Base-by-base conservation (phyloP, 2,113 vertebrate species). In the Calyptommatus sinebrachiatus region DNA sequence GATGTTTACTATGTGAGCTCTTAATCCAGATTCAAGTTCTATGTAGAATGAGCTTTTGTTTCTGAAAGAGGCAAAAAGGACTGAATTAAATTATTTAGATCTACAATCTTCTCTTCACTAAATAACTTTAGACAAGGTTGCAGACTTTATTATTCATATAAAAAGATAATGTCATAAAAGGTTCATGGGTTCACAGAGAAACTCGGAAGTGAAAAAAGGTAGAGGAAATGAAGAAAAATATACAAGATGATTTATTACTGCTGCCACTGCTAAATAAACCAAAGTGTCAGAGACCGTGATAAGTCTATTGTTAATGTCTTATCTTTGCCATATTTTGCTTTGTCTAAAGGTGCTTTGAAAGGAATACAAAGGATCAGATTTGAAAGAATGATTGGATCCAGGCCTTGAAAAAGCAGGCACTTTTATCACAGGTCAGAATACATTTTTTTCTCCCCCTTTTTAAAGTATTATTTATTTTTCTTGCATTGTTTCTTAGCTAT, bases 361-460 rank as follows among this genome's bases (percentile, higher is more conserved):
- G 60, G 71, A 16, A 20, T 48, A 89, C 69, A 70, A 79, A 28
- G 35, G 79, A 83, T 81, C 65, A 83, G 79, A 83, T 61, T 78
- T 83, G 79, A 83, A 78, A 35, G 79, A 50, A 2, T 61, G 77
- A 71, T 79, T 1, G 73, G 66, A 71, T 78, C 65, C 66, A 60
- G 60, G 80, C 57, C 35, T 77, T 73, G 68, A 88, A 63, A 76
- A 73, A 80, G 89, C 24, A 78, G 11, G 65, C 87, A 65, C 77
- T 82, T 24, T 85, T 26, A 28, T 65, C 70, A 72, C 88, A 53
- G 84, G 90, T 94, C 83, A 92, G 92, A 90, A 21, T 86, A 80
- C 76, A n/a, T 63, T 48, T 50, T 46, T 0, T 41, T 0, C 73
- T 78, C 9, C 50, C 50, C 50, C 50, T 8, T 50, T 9, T 50